Percentiles rank a stretch among this genome's conserved stretches.
Evolutionary conservation across 2,797 vertebrate genomes (phyloP).

Genomic region (Merluccius polli): DNA sequence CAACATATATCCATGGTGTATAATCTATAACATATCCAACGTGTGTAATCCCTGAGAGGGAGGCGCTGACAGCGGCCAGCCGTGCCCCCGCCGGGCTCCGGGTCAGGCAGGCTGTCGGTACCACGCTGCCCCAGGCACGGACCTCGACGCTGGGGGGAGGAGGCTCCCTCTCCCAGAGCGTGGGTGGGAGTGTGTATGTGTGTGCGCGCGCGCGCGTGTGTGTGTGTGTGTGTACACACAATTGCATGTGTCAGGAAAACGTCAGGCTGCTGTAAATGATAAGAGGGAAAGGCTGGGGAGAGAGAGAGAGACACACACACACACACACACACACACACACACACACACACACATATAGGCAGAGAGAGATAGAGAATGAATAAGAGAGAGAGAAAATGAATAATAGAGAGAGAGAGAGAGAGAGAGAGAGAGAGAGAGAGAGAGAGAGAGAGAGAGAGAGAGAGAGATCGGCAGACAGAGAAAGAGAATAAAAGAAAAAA

Average conservation of each 20-base stretch:
- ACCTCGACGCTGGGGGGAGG: constrained; percentile 30
- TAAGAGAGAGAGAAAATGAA: neutral
- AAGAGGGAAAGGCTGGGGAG: neutral
- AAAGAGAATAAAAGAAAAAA: neutral
- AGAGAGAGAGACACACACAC: neutral
- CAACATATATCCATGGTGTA: no score
- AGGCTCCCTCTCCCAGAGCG: neutral
- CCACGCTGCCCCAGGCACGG: constrained; percentile 61
- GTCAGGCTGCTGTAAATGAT: constrained; percentile 26
- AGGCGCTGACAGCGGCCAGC: constrained; percentile 55
- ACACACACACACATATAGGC: neutral
- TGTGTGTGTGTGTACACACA: constrained; percentile 12
- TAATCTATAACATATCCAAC: neutral
- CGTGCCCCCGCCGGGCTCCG: constrained; percentile 53
- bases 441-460: neutral
- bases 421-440: neutral
- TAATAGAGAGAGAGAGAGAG: neutral
- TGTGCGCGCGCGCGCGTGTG: constrained; percentile 9
- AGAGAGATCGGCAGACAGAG: constrained; percentile 15
- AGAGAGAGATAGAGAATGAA: constrained; percentile 5
- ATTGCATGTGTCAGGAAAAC: constrained; percentile 30
- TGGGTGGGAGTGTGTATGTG: constrained; percentile 12
- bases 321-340: neutral
- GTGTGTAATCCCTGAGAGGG: neutral
- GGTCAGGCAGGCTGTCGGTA: constrained; percentile 40